A percentile compares a stretch with the other conserved stretches of the same genome.
phyloP scores from a whole-genome alignment of 2,113 vertebrate species.

The Dasyornis broadbenti region DNA sequence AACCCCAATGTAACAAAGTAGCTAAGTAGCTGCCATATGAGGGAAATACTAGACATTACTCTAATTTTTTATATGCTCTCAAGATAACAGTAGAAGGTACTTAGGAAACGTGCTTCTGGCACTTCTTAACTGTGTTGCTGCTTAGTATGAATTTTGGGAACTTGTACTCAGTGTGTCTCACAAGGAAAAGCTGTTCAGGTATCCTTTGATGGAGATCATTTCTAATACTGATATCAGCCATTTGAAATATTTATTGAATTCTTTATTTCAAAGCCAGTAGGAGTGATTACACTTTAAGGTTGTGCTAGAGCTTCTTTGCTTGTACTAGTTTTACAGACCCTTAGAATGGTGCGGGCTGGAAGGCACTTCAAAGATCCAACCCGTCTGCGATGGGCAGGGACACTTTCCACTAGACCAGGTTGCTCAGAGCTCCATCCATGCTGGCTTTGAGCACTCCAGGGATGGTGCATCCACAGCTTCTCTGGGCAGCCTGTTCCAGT shows the following conservation, averaged over 20 bases:
- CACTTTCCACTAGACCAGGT: neutral
- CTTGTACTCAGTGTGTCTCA: neutral
- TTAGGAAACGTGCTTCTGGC: neutral
- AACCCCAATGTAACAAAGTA: fast-evolving
- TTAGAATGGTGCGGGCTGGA: neutral
- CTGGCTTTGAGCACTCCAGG: neutral
- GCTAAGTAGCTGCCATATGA: neutral
- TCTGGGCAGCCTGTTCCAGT: neutral
- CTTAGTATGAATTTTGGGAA: neutral
- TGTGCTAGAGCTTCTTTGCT: neutral
- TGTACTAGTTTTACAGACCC: neutral
- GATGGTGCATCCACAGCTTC: neutral
- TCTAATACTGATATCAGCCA: neutral
- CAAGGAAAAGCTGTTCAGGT: neutral
- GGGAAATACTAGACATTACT: neutral
- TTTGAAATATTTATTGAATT: neutral
- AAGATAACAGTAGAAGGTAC: neutral
- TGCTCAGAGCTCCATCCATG: neutral
- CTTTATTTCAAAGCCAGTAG: neutral
- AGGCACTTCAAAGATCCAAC: neutral
- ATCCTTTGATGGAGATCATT: neutral
- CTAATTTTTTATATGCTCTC: neutral
- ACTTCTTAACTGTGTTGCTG: neutral
- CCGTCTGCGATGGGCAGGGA: neutral
- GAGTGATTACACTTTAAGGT: neutral